phyloP scores from a whole-genome alignment of 2,888 invertebrate species.

The Tinea pellionella region DNA sequence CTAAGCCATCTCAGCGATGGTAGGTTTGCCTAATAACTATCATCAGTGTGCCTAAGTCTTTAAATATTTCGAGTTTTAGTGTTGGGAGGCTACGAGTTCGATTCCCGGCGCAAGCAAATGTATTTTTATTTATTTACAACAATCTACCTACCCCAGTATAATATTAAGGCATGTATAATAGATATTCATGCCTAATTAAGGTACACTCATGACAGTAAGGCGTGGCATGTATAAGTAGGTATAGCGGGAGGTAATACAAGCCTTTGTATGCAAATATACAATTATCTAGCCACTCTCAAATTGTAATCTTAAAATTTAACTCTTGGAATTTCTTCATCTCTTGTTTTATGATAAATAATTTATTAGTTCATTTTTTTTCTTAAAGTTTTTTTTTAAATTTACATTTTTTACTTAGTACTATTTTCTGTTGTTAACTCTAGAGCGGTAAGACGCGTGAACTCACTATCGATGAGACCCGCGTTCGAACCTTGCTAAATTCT shows the following conservation, averaged over 20 bases:
- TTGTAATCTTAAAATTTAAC: conserved; percentile 63
- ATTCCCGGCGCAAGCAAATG: too few relatives aligned
- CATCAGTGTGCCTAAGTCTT: too few relatives aligned
- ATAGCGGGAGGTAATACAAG: conserved; percentile 56
- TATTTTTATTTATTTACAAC: too few relatives aligned
- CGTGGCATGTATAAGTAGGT: conserved; percentile 46
- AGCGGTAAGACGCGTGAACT: too few relatives aligned
- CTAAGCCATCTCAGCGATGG: too few relatives aligned
- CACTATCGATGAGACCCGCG: too few relatives aligned
- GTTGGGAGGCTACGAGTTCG: too few relatives aligned
- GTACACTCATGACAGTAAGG: conserved; percentile 61
- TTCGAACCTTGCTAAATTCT: too few relatives aligned
- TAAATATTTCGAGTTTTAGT: too few relatives aligned
- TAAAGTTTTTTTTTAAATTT: not conserved
- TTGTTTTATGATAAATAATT: conserved; percentile 25
- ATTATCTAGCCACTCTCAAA: conserved; percentile 66
- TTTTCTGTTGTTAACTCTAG: too few relatives aligned
- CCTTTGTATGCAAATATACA: conserved; percentile 68
- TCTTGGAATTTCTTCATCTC: conserved; percentile 65
- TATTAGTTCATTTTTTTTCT: not conserved
- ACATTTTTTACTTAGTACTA: too few relatives aligned
- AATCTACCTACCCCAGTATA: not conserved
- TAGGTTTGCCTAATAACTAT: too few relatives aligned
- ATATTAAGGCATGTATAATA: not conserved
- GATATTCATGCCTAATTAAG: conserved; percentile 57